These are phyloP conservation scores for Apodemus speciosus DNA, from an alignment of 2,113 vertebrate species.

Conservation along the genomic window DNA sequence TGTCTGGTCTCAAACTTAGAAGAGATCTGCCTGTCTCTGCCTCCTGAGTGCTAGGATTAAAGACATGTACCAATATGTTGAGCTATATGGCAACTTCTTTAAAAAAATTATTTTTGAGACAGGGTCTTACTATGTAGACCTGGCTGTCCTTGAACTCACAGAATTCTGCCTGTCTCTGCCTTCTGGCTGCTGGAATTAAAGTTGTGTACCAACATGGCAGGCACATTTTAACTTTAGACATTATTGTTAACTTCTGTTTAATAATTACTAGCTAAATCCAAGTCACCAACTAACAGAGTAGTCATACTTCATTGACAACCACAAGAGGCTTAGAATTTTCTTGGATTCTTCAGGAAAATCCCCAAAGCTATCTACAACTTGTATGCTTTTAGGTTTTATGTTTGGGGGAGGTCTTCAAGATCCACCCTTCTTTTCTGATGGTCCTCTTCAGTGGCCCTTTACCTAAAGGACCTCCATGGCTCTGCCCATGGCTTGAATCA, in stretches of 20 bases:
- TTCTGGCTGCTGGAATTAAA: neutral
- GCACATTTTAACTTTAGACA: neutral
- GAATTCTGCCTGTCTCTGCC: neutral
- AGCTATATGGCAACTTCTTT: neutral
- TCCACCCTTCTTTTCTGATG: neutral
- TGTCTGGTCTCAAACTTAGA: neutral
- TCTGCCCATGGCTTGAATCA: neutral
- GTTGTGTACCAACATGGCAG: neutral
- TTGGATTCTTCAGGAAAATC: conserved; percentile 4
- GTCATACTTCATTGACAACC: neutral
- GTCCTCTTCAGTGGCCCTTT: neutral
- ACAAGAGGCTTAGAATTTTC: neutral
- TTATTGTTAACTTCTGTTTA: conserved; percentile 45
- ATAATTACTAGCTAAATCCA: neutral
- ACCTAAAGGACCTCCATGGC: neutral
- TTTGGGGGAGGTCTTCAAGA: neutral
- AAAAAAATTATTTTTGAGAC: neutral
- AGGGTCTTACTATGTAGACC: neutral
- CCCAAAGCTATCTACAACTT: neutral
- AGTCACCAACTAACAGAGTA: neutral
- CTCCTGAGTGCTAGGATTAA: neutral
- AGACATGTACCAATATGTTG: no score
- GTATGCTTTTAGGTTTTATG: neutral
- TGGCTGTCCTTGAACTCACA: neutral
- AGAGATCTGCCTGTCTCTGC: neutral